phyloP scores from a whole-genome alignment of 2,113 vertebrate species.

The Microtus pennsylvanicus region DNA sequence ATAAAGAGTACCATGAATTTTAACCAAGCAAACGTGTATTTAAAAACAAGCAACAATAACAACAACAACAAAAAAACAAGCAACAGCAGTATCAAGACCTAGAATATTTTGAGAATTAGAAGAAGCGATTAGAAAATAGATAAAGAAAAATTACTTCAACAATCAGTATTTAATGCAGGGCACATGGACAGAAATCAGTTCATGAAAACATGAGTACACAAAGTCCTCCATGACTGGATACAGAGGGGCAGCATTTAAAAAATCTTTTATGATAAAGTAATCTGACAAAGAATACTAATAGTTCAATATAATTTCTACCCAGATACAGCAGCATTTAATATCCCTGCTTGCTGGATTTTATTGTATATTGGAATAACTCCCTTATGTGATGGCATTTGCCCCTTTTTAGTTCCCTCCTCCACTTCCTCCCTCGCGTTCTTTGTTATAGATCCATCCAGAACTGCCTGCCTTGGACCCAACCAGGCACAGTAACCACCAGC shows the following conservation, averaged over 20 bases:
- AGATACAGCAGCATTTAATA: neutral
- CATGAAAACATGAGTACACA: neutral
- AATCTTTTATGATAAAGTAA: neutral
- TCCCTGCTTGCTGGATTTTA: neutral
- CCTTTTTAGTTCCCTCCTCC: neutral
- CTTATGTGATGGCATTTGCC: neutral
- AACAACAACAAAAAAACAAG: too few relatives aligned
- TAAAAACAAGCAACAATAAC: conserved; percentile 19
- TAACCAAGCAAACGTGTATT: neutral
- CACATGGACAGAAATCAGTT: conserved; percentile 1
- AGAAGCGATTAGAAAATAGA: neutral
- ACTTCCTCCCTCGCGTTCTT: neutral
- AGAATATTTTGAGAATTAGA: neutral
- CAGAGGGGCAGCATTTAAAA: neutral
- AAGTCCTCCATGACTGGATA: neutral
- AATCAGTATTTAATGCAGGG: neutral
- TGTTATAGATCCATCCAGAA: neutral
- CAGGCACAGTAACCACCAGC: neutral
- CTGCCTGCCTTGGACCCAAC: too few relatives aligned
- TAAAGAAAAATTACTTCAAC: neutral
- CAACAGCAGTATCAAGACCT: neutral
- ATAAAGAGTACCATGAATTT: conserved; percentile 14
- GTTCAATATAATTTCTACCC: neutral
- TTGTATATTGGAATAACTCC: conserved; percentile 3
- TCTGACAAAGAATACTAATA: neutral